Base-by-base conservation (phyloP, 2,797 vertebrate species). In the Perdix hodgsoniae region DNA sequence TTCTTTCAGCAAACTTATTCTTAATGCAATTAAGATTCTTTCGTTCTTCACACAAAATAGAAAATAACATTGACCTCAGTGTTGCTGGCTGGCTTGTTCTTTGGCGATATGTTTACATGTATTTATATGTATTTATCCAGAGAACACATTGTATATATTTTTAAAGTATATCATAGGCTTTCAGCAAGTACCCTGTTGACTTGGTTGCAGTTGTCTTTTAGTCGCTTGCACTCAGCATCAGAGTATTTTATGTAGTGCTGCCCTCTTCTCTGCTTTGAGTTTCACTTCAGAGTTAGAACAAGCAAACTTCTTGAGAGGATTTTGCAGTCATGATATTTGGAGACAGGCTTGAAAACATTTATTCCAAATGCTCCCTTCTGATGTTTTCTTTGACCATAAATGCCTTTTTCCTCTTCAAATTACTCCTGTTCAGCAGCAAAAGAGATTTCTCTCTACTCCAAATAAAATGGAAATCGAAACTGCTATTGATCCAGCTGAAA, bases 161-260 rank as follows among this genome's bases (percentile, higher is more conserved):
- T 31, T 21, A 66, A 29, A 45, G 54, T 39, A 15, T 31, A 12
- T 70, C 2, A 0, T 44, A 61, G 56, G 16, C 14, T 52, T 4
- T 31, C 59, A 72, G 42, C 75, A 47, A 47, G 26, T 67, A 73
- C 31, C 12, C 1, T 33, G 13, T 24, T 35, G 21, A 40, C 60
- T 44, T 66, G 14, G 24, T 61, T 71, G 64, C 64, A 66, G 40
- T 59, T 83, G 16, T 90, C 24, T 83, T 77, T 56, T 24, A 37
- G 19, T 31, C 26, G 14, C 31, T 71, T 4, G 2, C 2, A 56
- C 29, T 33, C 0, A 0, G 13, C 54, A 6, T 52, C 12, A 29
- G 31, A 15, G 10, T 74, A 11, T 49, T 50, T 76, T 76, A 44
- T 11, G 22, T 12, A 27, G 24, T 37, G 39, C n/a, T 61, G 31